These are phyloP conservation scores for Megalops cyprinoides DNA, from an alignment of 2,797 vertebrate genomes.

Conservation along the genomic window DNA sequence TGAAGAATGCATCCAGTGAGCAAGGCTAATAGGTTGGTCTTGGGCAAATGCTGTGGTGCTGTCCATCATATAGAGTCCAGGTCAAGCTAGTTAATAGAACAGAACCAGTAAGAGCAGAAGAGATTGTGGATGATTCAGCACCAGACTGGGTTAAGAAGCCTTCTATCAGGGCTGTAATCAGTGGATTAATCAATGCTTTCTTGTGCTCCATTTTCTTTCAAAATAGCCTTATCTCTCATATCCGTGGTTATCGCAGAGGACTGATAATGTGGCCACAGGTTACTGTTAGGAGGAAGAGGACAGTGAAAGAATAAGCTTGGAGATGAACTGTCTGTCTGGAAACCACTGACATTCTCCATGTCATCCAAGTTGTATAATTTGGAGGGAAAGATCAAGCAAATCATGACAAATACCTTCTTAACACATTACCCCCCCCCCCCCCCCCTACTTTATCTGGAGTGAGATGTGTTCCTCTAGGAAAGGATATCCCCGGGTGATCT, in stretches of 20 bases:
- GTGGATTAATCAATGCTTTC: slow-evolving; percentile 20
- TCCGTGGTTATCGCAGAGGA: slow-evolving; percentile 9
- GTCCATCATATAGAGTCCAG: too few species aligned
- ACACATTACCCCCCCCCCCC: too few species aligned
- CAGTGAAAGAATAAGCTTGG: not conserved
- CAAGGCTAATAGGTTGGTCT: not conserved
- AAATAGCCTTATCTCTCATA: slow-evolving; percentile 13
- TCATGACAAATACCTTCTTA: too few species aligned
- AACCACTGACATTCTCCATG: not conserved
- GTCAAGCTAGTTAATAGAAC: too few species aligned
- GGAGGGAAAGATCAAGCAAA: too few species aligned
- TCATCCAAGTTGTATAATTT: too few species aligned
- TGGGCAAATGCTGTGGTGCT: not conserved
- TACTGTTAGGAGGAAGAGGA: not conserved
- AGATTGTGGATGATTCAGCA: not conserved
- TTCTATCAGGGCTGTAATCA: not conserved
- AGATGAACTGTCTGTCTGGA: not conserved
- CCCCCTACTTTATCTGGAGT: too few species aligned
- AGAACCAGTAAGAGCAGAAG: too few species aligned
- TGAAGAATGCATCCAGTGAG: slow-evolving; percentile 95
- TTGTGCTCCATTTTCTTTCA: not conserved
- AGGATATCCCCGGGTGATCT: too few species aligned
- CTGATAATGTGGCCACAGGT: slow-evolving; percentile 7
- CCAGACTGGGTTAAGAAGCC: not conserved
- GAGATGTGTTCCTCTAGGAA: too few species aligned